Evolutionary conservation across 2,888 invertebrate species (phyloP), one percentile per base, ranked within the genome.

Genomic region (Drosophila dives): DNA sequence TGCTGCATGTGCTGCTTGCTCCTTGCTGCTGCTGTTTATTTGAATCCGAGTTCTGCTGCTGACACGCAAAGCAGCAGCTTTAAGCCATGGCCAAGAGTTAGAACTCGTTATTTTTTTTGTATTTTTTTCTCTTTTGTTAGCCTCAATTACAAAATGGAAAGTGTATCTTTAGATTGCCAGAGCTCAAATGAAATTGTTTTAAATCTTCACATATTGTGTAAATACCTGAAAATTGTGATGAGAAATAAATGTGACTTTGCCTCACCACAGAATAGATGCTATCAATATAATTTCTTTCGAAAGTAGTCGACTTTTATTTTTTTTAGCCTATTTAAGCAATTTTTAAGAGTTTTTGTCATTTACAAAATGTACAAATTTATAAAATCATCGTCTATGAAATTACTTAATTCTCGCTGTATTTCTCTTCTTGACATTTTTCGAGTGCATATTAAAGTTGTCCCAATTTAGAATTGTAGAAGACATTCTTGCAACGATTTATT

Each of bases 31-130:
- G 58, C 55, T 53, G 59, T 10, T 59, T 15, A 66, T 32, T 58
- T 67, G 51, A 54, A 64, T 45, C 75, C 66, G 4, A 72, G 62
- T 53, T 65, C 64, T 69, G 77, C 76, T 80, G 80, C 76, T 80
- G 80, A 80, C 80, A 80, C 80, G 80, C 80, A 80, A 80, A 71
- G 80, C 66, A 78, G 75, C 54, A 17, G 69, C 67, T 62, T 71
- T 51, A 62, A 70, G 80, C 69, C 73, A 62, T 68, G 79, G 72
- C 78, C 69, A 69, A 61, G 60, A 72, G 56, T 56, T 58, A 38
- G 33, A 77, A 77, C 77, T 64, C 34, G 77, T 77, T 56, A 15
- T n/a, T 40, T 42, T 12, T 29, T n/a, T 48, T n/a, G 23, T 6
- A 0, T 29, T 6, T 29, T 29, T 29, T 29, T 29, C 5, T 29